Percentiles rank a stretch among this genome's conserved stretches.
Evolutionary conservation across 1,140 invertebrate genomes (phyloP).

Genomic region (Ceratosolen solmsi): DNA sequence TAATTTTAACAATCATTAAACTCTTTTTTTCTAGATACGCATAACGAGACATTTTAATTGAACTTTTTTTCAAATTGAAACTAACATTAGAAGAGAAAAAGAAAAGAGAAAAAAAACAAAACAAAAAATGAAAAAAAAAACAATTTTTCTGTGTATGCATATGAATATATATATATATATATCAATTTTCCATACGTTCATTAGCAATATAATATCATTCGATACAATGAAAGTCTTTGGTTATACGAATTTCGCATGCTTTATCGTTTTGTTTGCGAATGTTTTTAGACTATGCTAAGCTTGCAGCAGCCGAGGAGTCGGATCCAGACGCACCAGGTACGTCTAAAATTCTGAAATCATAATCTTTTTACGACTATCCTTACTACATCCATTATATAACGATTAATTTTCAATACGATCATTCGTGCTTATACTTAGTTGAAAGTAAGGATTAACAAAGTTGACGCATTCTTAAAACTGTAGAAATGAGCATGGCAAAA

Average conservation of each 20-base stretch:
- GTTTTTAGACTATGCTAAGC: constrained; percentile 73
- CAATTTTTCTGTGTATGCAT: neutral
- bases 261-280: constrained; percentile 70
- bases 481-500: no score
- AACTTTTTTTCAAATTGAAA: neutral
- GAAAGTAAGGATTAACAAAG: no score
- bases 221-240: constrained; percentile 15
- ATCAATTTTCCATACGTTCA: neutral
- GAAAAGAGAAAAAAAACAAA: no score
- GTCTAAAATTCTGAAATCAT: constrained; percentile 30
- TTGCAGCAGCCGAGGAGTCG: constrained; percentile 68
- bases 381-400: no score
- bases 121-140: no score
- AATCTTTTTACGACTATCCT: no score
- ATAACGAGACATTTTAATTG: neutral
- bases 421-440: no score
- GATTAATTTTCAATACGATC: no score
- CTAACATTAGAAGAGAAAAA: neutral
- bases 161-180: neutral
- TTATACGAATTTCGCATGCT: constrained; percentile 64
- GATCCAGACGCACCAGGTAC: constrained; percentile 68
- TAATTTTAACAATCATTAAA: neutral
- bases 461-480: no score
- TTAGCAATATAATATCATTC: constrained; percentile 33
- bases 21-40: neutral